phyloP scores from a whole-genome alignment of 1,140 invertebrate genomes.

The roundworm (Caenorhabditis elegans) region WBcel235 BX284606.5:15070501-15071000 shows the following conservation, averaged over 20 bases:
- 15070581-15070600: no score
- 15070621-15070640: background rate
- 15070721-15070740: slow-evolving; percentile 5
- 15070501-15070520: background rate
- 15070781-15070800: background rate
- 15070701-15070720: slow-evolving; percentile 25
- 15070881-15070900: background rate
- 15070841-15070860: background rate
- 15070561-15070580: background rate
- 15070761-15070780: background rate
- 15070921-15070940: background rate
- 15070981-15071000: slow-evolving; percentile 3
- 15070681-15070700: background rate
- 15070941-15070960: background rate
- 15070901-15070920: background rate
- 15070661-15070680: background rate
- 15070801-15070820: background rate
- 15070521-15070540: background rate
- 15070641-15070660: background rate
- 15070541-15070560: background rate
- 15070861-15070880: background rate
- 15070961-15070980: no score
- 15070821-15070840: background rate
- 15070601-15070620: background rate
- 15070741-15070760: background rate